Conservation (phyloP, 2,888 invertebrate genomes). For the Oxyteleia sp. region DNA sequence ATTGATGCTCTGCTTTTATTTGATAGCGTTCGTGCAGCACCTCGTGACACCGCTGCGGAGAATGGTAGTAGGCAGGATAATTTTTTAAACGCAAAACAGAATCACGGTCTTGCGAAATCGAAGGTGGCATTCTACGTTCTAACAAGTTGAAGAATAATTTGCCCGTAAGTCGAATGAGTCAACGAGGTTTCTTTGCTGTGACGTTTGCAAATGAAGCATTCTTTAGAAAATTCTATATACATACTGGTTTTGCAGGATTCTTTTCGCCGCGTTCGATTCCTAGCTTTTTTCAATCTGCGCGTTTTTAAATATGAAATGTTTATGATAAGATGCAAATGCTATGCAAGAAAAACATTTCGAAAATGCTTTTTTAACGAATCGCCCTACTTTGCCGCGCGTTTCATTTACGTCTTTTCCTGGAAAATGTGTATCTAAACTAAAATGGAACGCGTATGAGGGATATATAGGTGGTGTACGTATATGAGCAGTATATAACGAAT, state of each 20-base stretch:
- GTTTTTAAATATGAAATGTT: constrained; percentile 59
- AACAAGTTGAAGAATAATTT: constrained; percentile 61
- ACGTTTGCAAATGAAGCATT: constrained; percentile 66
- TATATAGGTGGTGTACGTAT: background rate
- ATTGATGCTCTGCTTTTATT: background rate
- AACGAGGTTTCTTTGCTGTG: constrained; percentile 62
- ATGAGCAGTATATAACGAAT: background rate
- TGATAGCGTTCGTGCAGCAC: background rate
- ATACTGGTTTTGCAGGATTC: constrained; percentile 65
- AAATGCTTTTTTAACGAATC: constrained; percentile 40
- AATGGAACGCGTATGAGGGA: background rate
- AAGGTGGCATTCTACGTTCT: constrained; percentile 42
- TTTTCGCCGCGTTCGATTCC: constrained; percentile 54
- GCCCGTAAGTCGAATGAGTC: constrained; percentile 63
- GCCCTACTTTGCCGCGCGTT: constrained; percentile 10
- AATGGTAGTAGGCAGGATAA: background rate
- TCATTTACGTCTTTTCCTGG: constrained; percentile 15
- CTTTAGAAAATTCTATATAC: constrained; percentile 54
- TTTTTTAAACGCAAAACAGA: constrained; percentile 11
- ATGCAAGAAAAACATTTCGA: constrained; percentile 32
- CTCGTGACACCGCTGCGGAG: background rate
- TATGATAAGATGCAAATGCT: constrained; percentile 52
- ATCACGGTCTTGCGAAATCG: constrained; percentile 37
- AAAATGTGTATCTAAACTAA: constrained; percentile 2
- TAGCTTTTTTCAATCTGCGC: constrained; percentile 44